phyloP scores from a whole-genome alignment of 1,140 invertebrate genomes.

The Notospermus geniculatus region DNA sequence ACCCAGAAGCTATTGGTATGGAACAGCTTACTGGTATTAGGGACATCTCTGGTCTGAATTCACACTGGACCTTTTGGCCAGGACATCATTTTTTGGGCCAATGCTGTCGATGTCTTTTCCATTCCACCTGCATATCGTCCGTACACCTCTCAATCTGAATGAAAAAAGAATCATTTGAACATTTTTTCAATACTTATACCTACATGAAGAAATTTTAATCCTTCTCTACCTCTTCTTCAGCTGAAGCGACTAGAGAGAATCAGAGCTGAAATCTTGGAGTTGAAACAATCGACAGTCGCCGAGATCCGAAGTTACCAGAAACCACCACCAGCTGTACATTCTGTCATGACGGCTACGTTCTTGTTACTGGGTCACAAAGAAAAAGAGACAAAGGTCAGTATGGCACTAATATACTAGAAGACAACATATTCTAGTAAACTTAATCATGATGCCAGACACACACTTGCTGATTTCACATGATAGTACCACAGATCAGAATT shows the following conservation, averaged over 20 bases:
- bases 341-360: conserved; percentile 49
- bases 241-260: conserved; percentile 46
- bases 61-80: no score
- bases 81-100: no score
- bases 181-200: background rate
- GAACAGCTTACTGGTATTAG: no score
- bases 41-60: no score
- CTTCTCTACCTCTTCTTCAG: conserved; percentile 17
- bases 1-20: no score
- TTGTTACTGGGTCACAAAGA: conserved; percentile 47
- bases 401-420: background rate
- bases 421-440: background rate
- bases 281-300: conserved; percentile 52
- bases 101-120: no score
- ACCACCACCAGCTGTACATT: conserved; percentile 46
- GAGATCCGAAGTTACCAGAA: conserved; percentile 51
- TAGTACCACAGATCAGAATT: no score
- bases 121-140: no score
- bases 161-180: no score
- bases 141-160: no score
- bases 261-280: conserved; percentile 50
- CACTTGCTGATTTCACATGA: background rate
- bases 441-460: background rate
- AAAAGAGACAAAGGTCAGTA: conserved; percentile 49
- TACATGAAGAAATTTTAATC: no score